Base-by-base conservation (phyloP, 2,888 invertebrate genomes). In the Acleris laterana region DNA sequence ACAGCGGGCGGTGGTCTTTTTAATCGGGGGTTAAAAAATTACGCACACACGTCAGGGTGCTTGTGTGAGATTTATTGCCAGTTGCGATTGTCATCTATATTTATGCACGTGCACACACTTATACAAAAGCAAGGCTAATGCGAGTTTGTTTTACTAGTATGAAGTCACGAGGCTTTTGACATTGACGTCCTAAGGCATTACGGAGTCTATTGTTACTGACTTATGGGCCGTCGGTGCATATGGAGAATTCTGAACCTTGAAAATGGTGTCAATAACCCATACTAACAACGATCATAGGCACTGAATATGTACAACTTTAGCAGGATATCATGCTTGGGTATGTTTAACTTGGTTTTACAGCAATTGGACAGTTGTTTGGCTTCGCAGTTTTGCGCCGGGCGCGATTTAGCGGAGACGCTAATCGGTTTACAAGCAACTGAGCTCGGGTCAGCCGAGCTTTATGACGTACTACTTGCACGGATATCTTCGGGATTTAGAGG, bases 321-420 rank as follows among this genome's bases (percentile, higher is more conserved):
- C n/a, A 46, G 17, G 17, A 46, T 53, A 25, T 19, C 46, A 13
- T 49, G 42, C 53, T 50, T 53, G n/a, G 53, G 25, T 20, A 38
- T 20, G 44, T 42, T 65, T 64, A 38, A 38, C 38, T 38, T 38
- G 38, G 38, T 38, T 38, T 32, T 44, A 44, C 62, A 65, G 49
- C 60, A 49, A 65, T 61, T 44, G 49, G 49, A 11, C 38, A 61
- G 25, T 60, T 53, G 60, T 60, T 28, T 42, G 65, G 60, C 44
- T 65, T 65, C 55, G 50, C 60, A 50, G 49, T 60, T 60, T 42
- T 49, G 60, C 53, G 38, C 25, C 48, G 49, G 53, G 53, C 25
- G 32, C 50, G 60, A 65, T 65, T 65, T 65, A 56, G 44, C 44
- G 53, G 46, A 22, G 58, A 52, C 32, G 20, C 32, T 65, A 56